phyloP scores from a whole-genome alignment of 2,797 vertebrate genomes.

The Setipinna tenuifilis region DNA sequence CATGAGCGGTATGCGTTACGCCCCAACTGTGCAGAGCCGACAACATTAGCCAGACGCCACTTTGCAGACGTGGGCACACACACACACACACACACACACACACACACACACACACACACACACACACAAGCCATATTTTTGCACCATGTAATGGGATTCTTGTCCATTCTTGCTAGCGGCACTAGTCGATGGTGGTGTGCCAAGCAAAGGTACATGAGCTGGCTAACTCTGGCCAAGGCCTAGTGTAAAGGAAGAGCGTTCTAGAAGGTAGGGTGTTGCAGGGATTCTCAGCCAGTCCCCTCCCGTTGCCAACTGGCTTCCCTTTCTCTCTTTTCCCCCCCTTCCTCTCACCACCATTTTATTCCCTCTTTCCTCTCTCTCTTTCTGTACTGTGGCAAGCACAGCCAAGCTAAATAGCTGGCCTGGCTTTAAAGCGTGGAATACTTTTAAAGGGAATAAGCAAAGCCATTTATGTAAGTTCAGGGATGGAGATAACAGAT shows the following conservation, averaged over 20 bases:
- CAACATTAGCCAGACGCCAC: not conserved
- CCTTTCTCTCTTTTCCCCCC: conserved; percentile 22
- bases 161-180: conserved; percentile 5
- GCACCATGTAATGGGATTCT: not conserved
- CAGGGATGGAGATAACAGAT: conserved; percentile 65
- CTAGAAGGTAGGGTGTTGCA: conserved; percentile 29
- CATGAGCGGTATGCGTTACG: not conserved
- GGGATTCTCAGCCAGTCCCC: conserved; percentile 40
- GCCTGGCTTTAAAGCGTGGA: conserved; percentile 58
- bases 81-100: no score
- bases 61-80: not conserved
- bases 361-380: conserved; percentile 22
- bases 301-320: conserved; percentile 43
- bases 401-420: conserved; percentile 71
- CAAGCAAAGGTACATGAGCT: not conserved
- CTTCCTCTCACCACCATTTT: not conserved
- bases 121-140: not conserved
- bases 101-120: no score
- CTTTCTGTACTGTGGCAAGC: conserved; percentile 47
- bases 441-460: conserved; percentile 56
- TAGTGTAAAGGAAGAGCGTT: conserved; percentile 22
- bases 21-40: not conserved
- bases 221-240: not conserved
- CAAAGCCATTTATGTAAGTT: conserved; percentile 59
- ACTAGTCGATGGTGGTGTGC: not conserved